Evolutionary conservation across 2,888 invertebrate species (phyloP).

Genomic region (Nemotelus nigrinus): DNA sequence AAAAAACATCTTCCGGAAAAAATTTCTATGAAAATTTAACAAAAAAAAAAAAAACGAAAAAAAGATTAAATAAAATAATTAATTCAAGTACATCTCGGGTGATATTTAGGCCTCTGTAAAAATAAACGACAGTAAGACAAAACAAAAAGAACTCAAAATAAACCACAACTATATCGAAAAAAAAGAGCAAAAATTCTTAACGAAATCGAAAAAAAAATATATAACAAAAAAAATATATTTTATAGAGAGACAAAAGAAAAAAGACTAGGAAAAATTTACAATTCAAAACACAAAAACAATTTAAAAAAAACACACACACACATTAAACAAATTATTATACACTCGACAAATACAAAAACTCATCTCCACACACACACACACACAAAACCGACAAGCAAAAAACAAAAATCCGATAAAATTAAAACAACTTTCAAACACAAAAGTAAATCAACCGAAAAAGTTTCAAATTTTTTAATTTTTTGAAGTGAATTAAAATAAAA

Average conservation of each 20-base stretch:
- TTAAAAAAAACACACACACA: conserved; percentile 19
- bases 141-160: conserved; percentile 11
- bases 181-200: neutral
- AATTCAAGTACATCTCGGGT: conserved; percentile 46
- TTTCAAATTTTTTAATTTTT: conserved; percentile 45
- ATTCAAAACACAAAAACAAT: conserved; percentile 22
- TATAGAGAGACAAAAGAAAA: conserved; percentile 36
- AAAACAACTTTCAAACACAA: conserved; percentile 27
- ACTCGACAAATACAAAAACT: neutral
- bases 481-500: conserved; percentile 49
- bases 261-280: conserved; percentile 32
- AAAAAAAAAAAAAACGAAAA: conserved; percentile 37
- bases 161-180: conserved; percentile 22
- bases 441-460: conserved; percentile 20
- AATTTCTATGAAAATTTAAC: conserved; percentile 23
- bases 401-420: conserved; percentile 1
- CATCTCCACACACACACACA: conserved; percentile 9
- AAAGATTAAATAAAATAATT: conserved; percentile 7
- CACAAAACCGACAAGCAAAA: conserved; percentile 4
- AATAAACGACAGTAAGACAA: conserved; percentile 13
- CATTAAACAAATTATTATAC: neutral
- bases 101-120: conserved; percentile 48
- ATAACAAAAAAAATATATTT: conserved; percentile 33
- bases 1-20: conserved; percentile 36
- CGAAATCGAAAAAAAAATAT: conserved; percentile 34